phyloP scores from a whole-genome alignment of 2,113 vertebrate genomes.

The Paedocypris sp. region DNA sequence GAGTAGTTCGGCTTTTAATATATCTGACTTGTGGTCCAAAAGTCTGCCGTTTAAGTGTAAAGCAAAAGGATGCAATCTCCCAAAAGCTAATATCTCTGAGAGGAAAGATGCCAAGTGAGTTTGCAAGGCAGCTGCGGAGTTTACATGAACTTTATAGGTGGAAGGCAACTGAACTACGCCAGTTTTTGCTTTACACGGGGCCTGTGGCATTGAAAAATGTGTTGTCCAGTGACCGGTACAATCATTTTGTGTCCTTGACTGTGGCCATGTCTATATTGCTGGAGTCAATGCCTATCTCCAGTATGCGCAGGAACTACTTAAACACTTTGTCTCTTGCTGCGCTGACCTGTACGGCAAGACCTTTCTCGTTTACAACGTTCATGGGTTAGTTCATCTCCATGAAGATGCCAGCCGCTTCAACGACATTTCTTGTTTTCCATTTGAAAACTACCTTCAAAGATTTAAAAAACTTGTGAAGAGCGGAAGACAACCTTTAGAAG shows the following conservation, averaged over 20 bases:
- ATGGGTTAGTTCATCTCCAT: not conserved
- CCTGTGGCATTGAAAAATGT: not conserved
- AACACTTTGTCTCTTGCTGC: not conserved
- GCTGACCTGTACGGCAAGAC: not conserved
- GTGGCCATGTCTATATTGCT: not conserved
- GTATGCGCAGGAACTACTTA: not conserved
- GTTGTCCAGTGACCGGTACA: not conserved
- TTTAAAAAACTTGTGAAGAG: no score
- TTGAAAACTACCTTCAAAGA: not conserved
- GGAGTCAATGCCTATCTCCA: not conserved
- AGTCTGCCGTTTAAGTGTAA: not conserved
- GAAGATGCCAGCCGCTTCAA: not conserved
- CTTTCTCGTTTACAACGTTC: not conserved
- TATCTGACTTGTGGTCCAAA: not conserved
- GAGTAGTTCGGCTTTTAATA: not conserved
- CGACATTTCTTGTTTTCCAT: not conserved
- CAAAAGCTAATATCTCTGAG: not conserved
- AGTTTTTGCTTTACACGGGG: constrained; percentile 1
- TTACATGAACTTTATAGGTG: not conserved
- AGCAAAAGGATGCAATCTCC: not conserved
- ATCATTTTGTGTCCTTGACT: not conserved
- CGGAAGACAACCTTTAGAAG: no score
- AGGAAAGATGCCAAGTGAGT: not conserved
- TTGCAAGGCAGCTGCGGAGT: not conserved
- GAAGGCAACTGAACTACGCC: not conserved